These are phyloP conservation scores for Cerceris ruficornis DNA, from an alignment of 2,888 invertebrate species.

Conservation along the genomic window DNA sequence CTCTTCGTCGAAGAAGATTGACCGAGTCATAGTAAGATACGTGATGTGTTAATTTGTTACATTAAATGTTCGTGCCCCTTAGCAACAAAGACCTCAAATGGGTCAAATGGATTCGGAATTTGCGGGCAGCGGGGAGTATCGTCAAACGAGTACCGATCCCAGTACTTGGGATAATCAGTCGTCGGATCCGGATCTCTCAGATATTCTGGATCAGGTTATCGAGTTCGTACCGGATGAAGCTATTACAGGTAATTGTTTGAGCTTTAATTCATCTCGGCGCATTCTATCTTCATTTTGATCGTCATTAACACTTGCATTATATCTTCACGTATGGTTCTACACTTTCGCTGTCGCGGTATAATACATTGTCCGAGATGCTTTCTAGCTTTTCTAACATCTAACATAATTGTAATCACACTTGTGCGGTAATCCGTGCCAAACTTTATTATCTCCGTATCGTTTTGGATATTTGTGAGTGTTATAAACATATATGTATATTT, in stretches of 20 bases:
- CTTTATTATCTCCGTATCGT: not conserved
- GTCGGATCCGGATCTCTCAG: conserved; percentile 89
- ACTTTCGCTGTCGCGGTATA: conserved; percentile 42
- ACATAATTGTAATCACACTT: too few species aligned
- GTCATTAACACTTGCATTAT: not conserved
- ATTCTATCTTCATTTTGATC: not conserved
- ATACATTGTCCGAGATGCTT: not conserved
- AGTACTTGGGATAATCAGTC: conserved; percentile 82
- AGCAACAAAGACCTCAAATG: conserved; percentile 78
- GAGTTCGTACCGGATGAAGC: conserved; percentile 89
- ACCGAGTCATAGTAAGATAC: not conserved
- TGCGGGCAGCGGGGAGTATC: conserved; percentile 79
- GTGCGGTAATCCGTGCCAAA: not conserved
- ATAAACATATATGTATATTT: not conserved
- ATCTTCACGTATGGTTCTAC: not conserved
- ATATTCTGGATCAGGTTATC: conserved; percentile 93
- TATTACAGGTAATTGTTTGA: conserved; percentile 72
- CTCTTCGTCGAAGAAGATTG: not conserved
- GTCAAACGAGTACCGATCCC: conserved; percentile 73
- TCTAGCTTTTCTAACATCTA: not conserved
- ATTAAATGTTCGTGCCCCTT: not conserved
- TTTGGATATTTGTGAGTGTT: not conserved
- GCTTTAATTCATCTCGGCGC: not conserved
- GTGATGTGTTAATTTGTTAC: not conserved
- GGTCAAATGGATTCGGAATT: conserved; percentile 81